These are phyloP conservation scores for Philopedon plagiatum DNA, from an alignment of 2,888 invertebrate genomes.

Conservation along the genomic window DNA sequence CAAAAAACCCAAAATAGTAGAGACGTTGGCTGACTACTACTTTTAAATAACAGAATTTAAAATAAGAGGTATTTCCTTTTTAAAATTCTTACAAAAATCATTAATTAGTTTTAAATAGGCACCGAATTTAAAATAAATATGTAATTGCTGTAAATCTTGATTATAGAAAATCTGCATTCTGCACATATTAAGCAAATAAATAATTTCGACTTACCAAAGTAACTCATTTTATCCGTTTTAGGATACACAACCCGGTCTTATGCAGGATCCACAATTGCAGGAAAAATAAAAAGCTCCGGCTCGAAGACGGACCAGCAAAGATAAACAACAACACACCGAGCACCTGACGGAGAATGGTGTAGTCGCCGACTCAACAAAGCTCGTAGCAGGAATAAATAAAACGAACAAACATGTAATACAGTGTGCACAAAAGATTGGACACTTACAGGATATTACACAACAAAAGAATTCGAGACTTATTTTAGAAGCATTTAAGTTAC, in stretches of 20 bases:
- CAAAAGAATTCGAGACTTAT: background rate
- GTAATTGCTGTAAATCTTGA: background rate
- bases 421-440: constrained; percentile 17
- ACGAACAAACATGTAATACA: constrained; percentile 13
- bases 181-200: background rate
- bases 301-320: constrained; percentile 10
- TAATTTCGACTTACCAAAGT: constrained; percentile 30
- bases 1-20: too few relatives aligned
- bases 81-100: too few relatives aligned
- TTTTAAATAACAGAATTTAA: too few relatives aligned
- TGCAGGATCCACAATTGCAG: background rate
- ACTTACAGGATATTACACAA: background rate
- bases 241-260: background rate
- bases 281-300: background rate
- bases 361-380: constrained; percentile 16
- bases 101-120: too few relatives aligned
- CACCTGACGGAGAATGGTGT: constrained; percentile 43
- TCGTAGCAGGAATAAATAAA: constrained; percentile 31
- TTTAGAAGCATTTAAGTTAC: background rate
- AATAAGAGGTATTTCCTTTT: too few relatives aligned
- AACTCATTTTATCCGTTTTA: constrained; percentile 37
- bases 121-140: too few relatives aligned
- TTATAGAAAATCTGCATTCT: constrained; percentile 6
- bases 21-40: too few relatives aligned
- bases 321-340: constrained; percentile 47